Evolutionary conservation across 1,140 invertebrate species (phyloP), one percentile per base, ranked within the genome.

Genomic region (Asbolus verrucosus): DNA sequence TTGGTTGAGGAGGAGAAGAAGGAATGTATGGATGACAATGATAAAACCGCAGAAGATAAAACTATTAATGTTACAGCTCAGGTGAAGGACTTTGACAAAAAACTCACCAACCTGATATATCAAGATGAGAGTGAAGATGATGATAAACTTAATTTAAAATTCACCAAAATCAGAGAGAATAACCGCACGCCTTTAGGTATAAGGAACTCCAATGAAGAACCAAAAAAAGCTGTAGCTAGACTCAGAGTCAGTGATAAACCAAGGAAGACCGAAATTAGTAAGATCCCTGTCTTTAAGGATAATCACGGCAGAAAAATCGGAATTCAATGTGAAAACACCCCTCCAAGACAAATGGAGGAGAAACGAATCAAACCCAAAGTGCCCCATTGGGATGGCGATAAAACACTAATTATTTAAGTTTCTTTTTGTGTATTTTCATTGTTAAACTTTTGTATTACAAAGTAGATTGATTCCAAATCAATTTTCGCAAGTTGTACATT

Each of bases 171-270:
- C 6, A 69, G 43, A 24, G 65, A 67, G 14, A 69, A 61, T 31
- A 71, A 66, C 36, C 54, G 77, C 4, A 77, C 75, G 9, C 78
- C 79, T n/a, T 69, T 80, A 38, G 65, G 73, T 21, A 63, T 65
- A 11, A 41, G 73, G 16, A 78, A 79, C 67, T 11, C 36, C 0
- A 75, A 73, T 50, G 66, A 65, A 16, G 39, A 72, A 61, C 13
- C 31, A 6, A 67, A 50, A 67, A 77, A 70, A 60, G 21, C 33
- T 9, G 11, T 15, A 14, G 62, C 59, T 21, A 77, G 76, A 65
- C 33, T 78, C n/a, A 79, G 74, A 73, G 78, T 80, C n/a, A 75
- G 70, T 67, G 78, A 80, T 62, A 79, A 79, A 66, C 77, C 78
- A 38, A 76, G 71, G 27, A 79, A 75, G 50, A 46, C 39, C 31